Percentiles rank a stretch among this genome's conserved stretches.
Evolutionary conservation across 92 coral and sea anemone genomes (phyloP).

Genomic region (Porites cylindrica): DNA sequence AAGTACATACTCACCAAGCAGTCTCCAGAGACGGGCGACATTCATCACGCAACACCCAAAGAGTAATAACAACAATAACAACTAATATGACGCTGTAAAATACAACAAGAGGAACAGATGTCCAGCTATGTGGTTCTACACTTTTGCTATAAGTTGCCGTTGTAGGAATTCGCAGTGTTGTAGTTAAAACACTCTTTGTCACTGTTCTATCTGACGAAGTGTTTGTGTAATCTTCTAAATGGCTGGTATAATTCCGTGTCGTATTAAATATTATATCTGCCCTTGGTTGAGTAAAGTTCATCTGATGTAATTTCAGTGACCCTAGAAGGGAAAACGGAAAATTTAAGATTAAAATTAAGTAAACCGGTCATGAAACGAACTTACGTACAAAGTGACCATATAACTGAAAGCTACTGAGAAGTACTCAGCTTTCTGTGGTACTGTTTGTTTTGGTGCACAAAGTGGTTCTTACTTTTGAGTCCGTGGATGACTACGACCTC

Average conservation of each 20-base stretch:
- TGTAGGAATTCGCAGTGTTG: neutral
- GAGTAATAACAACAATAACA: neutral
- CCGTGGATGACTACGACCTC: neutral
- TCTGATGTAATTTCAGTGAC: constrained; percentile 14
- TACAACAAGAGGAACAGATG: neutral
- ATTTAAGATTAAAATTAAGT: neutral
- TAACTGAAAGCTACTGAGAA: too few species aligned
- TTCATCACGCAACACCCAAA: constrained; percentile 4
- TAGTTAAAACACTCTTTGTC: neutral
- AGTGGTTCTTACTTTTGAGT: neutral
- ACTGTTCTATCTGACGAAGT: neutral
- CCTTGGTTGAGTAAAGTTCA: constrained; percentile 24
- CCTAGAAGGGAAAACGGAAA: neutral
- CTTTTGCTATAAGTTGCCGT: neutral
- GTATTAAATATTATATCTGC: neutral
- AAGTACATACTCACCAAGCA: neutral
- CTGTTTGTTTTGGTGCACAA: neutral
- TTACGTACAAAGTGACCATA: too few species aligned
- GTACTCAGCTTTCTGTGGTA: too few species aligned
- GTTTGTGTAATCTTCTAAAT: neutral
- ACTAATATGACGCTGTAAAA: neutral
- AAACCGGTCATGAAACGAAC: neutral
- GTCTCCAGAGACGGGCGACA: neutral
- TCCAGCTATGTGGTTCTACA: neutral
- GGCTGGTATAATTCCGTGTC: neutral